A percentile compares a stretch with the other conserved stretches of the same genome.
Evolutionary conservation across 2,797 vertebrate genomes (phyloP).

Genomic region (Lepidocolaptes lacrymiger): DNA sequence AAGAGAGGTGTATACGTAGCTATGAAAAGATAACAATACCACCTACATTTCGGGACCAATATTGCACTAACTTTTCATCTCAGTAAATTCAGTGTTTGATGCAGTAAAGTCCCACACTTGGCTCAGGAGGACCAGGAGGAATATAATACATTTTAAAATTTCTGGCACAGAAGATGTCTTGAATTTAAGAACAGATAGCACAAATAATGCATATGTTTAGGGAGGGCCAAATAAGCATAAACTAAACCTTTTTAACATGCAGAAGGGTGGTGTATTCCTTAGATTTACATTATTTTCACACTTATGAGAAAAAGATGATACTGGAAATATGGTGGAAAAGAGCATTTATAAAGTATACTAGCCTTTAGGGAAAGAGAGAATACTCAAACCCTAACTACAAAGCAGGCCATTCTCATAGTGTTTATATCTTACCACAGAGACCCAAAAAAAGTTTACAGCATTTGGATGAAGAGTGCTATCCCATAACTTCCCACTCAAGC

Average conservation of each 20-base stretch:
- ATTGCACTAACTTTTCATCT: slow-evolving; percentile 33
- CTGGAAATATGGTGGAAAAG: not conserved
- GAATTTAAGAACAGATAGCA: not conserved
- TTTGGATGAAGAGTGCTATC: not conserved
- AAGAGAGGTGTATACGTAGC: slow-evolving; percentile 22
- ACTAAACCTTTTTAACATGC: not conserved
- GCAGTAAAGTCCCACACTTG: not conserved
- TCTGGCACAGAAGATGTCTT: not conserved
- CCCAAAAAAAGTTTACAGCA: not conserved
- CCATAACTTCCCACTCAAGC: not conserved
- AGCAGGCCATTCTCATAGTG: not conserved
- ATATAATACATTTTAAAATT: not conserved
- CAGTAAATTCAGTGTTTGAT: slow-evolving; percentile 13
- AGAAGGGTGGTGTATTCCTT: not conserved
- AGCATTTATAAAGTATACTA: not conserved
- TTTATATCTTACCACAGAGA: not conserved
- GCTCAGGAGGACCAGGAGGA: not conserved
- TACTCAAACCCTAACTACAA: not conserved
- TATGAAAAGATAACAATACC: slow-evolving; percentile 30
- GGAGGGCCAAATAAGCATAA: not conserved
- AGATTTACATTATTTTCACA: not conserved
- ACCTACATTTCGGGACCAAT: slow-evolving; percentile 3
- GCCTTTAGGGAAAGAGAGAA: not conserved
- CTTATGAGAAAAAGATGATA: not conserved
- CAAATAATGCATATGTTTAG: not conserved